Percentiles rank a stretch among this genome's conserved stretches.
phyloP scores from a whole-genome alignment of 1,140 invertebrate genomes.

The Panulirus ornatus region DNA sequence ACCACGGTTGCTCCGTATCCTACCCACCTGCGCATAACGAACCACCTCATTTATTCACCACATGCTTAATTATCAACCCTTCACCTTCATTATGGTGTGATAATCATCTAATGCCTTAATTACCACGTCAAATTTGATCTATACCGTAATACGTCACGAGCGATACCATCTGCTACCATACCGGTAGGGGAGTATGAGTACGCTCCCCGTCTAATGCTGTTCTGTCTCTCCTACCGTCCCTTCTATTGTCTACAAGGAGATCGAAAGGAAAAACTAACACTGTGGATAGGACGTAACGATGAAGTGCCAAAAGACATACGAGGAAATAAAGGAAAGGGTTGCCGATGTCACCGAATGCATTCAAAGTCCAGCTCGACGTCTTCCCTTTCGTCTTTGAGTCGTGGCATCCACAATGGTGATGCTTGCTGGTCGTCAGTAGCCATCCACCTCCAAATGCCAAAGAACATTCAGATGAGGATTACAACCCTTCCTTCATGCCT shows the following conservation, averaged over 20 bases:
- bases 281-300: too few species aligned
- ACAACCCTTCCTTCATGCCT: too few species aligned
- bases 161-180: not conserved
- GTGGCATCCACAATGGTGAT: too few species aligned
- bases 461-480: too few species aligned
- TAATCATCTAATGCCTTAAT: constrained; percentile 10
- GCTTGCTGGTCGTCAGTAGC: too few species aligned
- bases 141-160: not conserved
- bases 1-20: too few species aligned
- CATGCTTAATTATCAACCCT: not conserved
- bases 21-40: not conserved
- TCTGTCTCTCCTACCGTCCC: not conserved
- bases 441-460: too few species aligned
- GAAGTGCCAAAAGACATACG: too few species aligned
- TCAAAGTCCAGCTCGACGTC: too few species aligned
- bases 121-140: not conserved
- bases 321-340: not conserved
- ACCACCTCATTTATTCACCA: not conserved
- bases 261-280: too few species aligned
- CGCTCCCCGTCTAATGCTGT: not conserved
- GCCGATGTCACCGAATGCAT: too few species aligned
- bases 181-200: not conserved
- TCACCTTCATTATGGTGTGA: not conserved
- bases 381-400: too few species aligned
- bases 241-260: not conserved